Evolutionary conservation across 2,888 invertebrate species (phyloP), one percentile per base, ranked within the genome.

Genomic region (Autographa pulchrina): DNA sequence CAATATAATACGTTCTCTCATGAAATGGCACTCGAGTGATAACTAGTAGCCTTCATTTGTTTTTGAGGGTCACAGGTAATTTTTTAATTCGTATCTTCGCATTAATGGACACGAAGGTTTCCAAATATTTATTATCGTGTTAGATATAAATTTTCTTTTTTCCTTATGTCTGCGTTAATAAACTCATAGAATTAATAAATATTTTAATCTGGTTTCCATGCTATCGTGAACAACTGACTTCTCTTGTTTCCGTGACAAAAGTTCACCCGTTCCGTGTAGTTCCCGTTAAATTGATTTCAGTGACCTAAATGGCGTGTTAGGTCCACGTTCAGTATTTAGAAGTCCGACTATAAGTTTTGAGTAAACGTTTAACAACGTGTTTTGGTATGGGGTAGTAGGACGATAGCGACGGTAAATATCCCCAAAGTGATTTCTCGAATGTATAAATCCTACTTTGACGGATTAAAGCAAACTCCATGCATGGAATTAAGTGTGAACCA

Each of bases 181-280:
- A 43, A 16, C 43, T 14, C 6, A 4, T 48, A n/a, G 48, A 48
- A 48, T 48, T n/a, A n/a, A 48, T 48, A 8, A 48, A n/a, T 48
- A 13, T 20, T 56, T 56, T 20, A 20, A 25, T 56, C 54, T 25
- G 11, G 25, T 56, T 25, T 8, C 54, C 18, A 25, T 25, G 20
- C 25, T 56, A 56, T 25, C 20, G 54, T 56, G 54, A 20, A 48
- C n/a, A n/a, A 20, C 20, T 56, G 54, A 56, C 54, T 56, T 56
- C 25, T 20, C 54, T 56, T 25, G 54, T 56, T 56, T 25, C 54
- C 20, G 54, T 56, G 54, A 56, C 54, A 56, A 56, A 56, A 56
- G 54, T 74, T 68, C 65, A 65, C 66, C 72, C 13, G 54, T 56
- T 25, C 54, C 54, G 20, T 56, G 54, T 56, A 20, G 32, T 56